phyloP scores from a whole-genome alignment of 1,140 invertebrate genomes.

The Cryptotermes secundus region DNA sequence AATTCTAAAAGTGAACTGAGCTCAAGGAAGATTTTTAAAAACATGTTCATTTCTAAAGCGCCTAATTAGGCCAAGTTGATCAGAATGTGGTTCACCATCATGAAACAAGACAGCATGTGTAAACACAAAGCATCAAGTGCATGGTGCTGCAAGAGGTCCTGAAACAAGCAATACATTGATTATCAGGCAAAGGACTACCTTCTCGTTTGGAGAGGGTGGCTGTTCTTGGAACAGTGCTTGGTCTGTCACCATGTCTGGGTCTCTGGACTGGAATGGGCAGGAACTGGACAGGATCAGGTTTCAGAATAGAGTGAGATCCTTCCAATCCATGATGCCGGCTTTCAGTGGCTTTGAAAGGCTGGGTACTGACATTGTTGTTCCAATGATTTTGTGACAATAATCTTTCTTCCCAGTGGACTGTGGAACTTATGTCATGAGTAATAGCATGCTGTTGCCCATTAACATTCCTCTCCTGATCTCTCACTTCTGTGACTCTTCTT shows the following conservation, averaged over 20 bases:
- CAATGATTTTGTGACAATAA: not conserved
- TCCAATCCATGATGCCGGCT: not conserved
- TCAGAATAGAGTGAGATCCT: not conserved
- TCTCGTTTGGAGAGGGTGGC: slow-evolving; percentile 22
- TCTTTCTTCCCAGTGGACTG: not conserved
- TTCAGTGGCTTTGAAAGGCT: not conserved
- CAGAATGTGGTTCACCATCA: not conserved
- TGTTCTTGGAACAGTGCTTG: slow-evolving; percentile 21
- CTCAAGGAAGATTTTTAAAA: too few relatives aligned
- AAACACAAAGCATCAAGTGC: not conserved
- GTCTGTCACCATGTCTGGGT: slow-evolving; percentile 15
- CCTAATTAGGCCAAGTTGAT: not conserved
- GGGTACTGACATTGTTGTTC: not conserved
- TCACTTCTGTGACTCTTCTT: not conserved
- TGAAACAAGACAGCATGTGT: not conserved
- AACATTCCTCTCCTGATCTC: not conserved
- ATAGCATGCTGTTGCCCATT: not conserved
- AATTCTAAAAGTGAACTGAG: too few relatives aligned
- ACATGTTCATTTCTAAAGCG: not conserved
- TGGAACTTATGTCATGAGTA: not conserved
- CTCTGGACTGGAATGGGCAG: slow-evolving; percentile 25
- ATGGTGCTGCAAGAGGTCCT: not conserved
- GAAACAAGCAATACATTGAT: slow-evolving; percentile 12
- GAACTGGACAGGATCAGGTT: not conserved
- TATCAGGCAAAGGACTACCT: slow-evolving; percentile 25